These are phyloP conservation scores for Nycticryphes semicollaris DNA, from an alignment of 2,113 vertebrate genomes.

Conservation along the genomic window DNA sequence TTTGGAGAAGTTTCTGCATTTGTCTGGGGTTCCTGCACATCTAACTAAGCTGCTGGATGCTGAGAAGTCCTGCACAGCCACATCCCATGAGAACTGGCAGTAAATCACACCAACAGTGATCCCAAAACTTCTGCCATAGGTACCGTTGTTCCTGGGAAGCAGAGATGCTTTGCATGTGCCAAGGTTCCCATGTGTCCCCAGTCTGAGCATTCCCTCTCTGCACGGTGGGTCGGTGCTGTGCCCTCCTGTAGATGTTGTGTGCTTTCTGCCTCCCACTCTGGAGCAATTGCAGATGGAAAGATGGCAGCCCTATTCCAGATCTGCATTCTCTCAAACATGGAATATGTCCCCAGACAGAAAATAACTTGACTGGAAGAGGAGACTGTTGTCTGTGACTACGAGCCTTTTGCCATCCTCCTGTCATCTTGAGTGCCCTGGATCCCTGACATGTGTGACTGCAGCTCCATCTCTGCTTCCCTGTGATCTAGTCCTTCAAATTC, in stretches of 20 bases:
- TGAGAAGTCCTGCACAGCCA: not conserved
- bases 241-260: not conserved
- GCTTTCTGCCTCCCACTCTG: not conserved
- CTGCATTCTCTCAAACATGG: not conserved
- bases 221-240: not conserved
- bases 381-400: not conserved
- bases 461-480: not conserved
- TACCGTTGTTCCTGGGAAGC: not conserved
- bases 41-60: not conserved
- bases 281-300: not conserved
- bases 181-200: not conserved
- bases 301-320: not conserved
- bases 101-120: not conserved
- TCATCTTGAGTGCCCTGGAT: rapidly evolving
- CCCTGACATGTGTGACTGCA: not conserved
- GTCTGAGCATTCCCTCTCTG: not conserved
- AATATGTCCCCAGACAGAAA: not conserved
- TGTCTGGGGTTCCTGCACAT: not conserved
- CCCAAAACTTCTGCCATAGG: not conserved
- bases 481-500: not conserved
- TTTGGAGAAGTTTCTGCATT: not conserved
- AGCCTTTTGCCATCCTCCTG: not conserved
- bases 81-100: not conserved
- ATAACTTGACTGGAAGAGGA: not conserved
- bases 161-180: not conserved